Evolutionary conservation across 2,888 invertebrate genomes (phyloP).

Genomic region (Sphaerophoria rueppellii): DNA sequence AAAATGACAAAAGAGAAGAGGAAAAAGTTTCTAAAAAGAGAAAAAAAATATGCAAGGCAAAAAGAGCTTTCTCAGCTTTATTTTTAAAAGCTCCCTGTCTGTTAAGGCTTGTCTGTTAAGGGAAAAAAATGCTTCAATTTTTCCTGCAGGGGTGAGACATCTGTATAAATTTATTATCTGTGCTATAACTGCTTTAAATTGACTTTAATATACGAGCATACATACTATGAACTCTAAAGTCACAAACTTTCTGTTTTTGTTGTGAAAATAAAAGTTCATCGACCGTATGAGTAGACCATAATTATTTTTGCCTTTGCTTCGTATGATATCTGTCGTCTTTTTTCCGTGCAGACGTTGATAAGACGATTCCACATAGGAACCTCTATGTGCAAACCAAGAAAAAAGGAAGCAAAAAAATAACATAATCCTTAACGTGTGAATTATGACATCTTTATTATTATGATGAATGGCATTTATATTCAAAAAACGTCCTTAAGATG

Average conservation of each 20-base stretch:
- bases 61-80: too few species aligned
- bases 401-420: too few species aligned
- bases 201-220: too few species aligned
- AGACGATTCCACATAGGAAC: slow-evolving; percentile 12
- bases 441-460: slow-evolving; percentile 64
- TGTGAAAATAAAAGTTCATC: slow-evolving; percentile 44
- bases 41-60: too few species aligned
- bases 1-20: too few species aligned
- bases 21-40: too few species aligned
- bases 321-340: slow-evolving; percentile 46
- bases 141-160: too few species aligned
- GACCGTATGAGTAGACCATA: slow-evolving; percentile 51
- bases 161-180: too few species aligned
- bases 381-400: not conserved
- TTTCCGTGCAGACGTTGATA: slow-evolving; percentile 41
- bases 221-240: not conserved
- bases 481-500: slow-evolving; percentile 51
- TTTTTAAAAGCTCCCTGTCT: too few species aligned
- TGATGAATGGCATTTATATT: slow-evolving; percentile 62
- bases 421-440: slow-evolving; percentile 57
- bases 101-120: too few species aligned
- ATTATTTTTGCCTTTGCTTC: slow-evolving; percentile 57
- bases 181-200: too few species aligned
- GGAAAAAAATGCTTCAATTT: too few species aligned
- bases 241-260: not conserved